These are phyloP conservation scores for Falco rusticolus DNA, from an alignment of 2,797 vertebrate species.

Conservation along the genomic window DNA sequence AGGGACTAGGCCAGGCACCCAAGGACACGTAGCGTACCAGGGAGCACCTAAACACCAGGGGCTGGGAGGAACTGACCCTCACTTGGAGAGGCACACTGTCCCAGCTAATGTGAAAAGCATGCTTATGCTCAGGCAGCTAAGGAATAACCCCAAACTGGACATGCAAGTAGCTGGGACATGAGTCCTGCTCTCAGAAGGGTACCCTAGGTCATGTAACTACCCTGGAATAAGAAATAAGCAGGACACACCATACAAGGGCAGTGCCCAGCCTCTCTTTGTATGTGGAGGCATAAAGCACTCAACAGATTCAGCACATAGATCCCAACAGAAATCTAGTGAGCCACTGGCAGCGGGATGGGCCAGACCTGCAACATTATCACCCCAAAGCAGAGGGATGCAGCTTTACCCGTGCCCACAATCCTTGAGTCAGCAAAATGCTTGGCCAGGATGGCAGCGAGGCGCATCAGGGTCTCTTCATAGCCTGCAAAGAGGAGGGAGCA, in stretches of 20 bases:
- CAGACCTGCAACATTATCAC: background rate
- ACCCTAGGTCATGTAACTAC: background rate
- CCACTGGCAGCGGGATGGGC: background rate
- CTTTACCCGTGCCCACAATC: constrained; percentile 93
- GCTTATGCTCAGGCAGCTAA: background rate
- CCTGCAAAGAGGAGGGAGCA: constrained; percentile 75
- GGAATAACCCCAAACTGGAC: background rate
- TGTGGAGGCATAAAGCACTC: background rate
- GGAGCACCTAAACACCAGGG: background rate
- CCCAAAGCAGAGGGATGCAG: background rate
- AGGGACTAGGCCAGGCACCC: background rate
- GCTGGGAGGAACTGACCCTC: background rate
- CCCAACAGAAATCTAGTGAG: background rate
- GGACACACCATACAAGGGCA: background rate
- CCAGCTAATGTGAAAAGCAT: background rate
- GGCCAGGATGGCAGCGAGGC: constrained; percentile 92
- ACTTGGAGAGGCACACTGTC: background rate
- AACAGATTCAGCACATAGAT: background rate
- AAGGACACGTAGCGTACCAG: background rate
- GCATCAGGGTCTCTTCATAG: constrained; percentile 92
- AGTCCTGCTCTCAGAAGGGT: background rate
- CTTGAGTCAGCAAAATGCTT: constrained; percentile 96
- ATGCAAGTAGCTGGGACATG: background rate
- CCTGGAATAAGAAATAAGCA: background rate
- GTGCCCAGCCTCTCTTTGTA: background rate